phyloP scores from a whole-genome alignment of 2,888 invertebrate species.

The Parnassius orleans region DNA sequence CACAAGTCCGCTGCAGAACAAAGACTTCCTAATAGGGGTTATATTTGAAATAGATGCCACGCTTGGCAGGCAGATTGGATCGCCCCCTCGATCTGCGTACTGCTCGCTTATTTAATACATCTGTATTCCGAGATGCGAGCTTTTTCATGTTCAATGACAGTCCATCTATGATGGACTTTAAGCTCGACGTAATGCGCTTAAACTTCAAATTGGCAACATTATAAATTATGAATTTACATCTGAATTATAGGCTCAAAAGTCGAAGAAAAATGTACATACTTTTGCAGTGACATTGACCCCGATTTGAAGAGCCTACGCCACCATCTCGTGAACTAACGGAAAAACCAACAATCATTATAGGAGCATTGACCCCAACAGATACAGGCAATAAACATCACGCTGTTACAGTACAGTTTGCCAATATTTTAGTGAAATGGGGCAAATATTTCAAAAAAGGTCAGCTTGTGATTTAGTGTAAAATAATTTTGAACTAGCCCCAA shows the following conservation, averaged over 20 bases:
- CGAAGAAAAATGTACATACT: slow-evolving; percentile 38
- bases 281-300: slow-evolving; percentile 63
- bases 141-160: slow-evolving; percentile 75
- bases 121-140: slow-evolving; percentile 72
- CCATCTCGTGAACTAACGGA: slow-evolving; percentile 10
- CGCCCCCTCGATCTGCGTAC: slow-evolving; percentile 53
- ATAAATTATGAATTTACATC: slow-evolving; percentile 29
- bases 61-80: no score
- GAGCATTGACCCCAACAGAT: slow-evolving; percentile 11
- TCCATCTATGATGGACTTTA: no score
- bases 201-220: slow-evolving; percentile 47
- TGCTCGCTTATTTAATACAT: slow-evolving; percentile 78
- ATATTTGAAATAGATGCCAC: no score
- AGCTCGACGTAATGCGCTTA: slow-evolving; percentile 55
- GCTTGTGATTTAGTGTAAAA: slow-evolving; percentile 10
- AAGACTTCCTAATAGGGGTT: no score
- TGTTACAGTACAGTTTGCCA: slow-evolving; percentile 22
- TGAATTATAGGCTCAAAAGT: slow-evolving; percentile 33
- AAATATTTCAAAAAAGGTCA: slow-evolving; percentile 18
- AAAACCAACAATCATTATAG: slow-evolving; percentile 18
- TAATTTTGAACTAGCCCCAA: not conserved
- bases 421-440: slow-evolving; percentile 11
- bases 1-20: no score
- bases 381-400: slow-evolving; percentile 14
- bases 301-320: slow-evolving; percentile 27